A percentile compares a stretch with the other conserved stretches of the same genome.
These are phyloP conservation scores for Batillaria attramentaria DNA, from an alignment of 1,140 invertebrate genomes.

Conservation along the genomic window DNA sequence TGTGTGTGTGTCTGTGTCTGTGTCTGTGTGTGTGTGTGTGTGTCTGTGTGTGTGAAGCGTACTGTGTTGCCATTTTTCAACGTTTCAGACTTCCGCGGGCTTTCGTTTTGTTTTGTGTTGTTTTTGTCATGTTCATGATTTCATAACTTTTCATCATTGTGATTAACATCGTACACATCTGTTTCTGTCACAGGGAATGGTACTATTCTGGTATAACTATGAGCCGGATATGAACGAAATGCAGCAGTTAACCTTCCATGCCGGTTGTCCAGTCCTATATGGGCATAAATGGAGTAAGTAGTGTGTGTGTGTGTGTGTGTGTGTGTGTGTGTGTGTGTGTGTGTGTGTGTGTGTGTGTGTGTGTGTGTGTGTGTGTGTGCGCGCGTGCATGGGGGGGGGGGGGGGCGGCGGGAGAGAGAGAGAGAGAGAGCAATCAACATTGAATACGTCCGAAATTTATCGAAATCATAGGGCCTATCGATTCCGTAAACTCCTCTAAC, in stretches of 20 bases:
- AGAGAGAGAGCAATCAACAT: not conserved
- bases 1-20: no score
- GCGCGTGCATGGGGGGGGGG: not conserved
- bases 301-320: not conserved
- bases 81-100: no score
- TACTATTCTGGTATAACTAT: not conserved
- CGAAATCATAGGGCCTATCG: not conserved
- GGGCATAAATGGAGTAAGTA: conserved; percentile 17
- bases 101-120: no score
- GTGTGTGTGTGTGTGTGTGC: not conserved
- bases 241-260: not conserved
- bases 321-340: not conserved
- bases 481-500: no score
- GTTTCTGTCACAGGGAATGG: not conserved
- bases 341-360: not conserved
- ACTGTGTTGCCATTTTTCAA: no score
- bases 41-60: no score
- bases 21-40: no score
- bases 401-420: no score
- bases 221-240: not conserved
- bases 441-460: not conserved
- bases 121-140: no score
- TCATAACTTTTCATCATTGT: no score
- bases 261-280: conserved; percentile 4
- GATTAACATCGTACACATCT: no score